Evolutionary conservation across 1,140 invertebrate species (phyloP).

Genomic region (Drosophila orena): DNA sequence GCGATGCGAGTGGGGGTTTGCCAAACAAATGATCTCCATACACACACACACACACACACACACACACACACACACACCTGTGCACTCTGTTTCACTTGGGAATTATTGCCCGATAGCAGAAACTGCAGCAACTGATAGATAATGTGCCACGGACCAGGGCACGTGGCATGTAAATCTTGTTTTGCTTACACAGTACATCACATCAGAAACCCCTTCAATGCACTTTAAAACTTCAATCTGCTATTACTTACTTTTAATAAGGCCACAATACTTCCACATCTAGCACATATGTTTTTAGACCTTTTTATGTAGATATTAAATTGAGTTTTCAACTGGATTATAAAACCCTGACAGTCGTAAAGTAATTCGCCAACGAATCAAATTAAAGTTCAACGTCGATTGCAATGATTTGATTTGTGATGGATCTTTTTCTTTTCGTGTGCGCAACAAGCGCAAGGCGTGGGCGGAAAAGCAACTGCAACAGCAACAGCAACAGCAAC

Average conservation of each 20-base stretch:
- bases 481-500: background rate
- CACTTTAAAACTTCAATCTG: background rate
- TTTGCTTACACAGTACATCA: background rate
- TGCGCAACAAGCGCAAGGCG: constrained; percentile 63
- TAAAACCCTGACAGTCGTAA: background rate
- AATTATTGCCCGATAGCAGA: constrained; percentile 33
- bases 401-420: constrained; percentile 25
- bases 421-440: constrained; percentile 37
- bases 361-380: constrained; percentile 1
- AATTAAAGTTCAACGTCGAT: constrained; percentile 26
- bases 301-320: too few species aligned
- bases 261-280: too few species aligned
- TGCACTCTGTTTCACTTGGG: background rate
- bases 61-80: constrained; percentile 1
- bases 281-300: too few species aligned
- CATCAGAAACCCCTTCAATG: too few species aligned
- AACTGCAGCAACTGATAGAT: background rate
- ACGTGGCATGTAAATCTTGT: constrained; percentile 10
- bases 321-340: too few species aligned
- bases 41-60: too few species aligned
- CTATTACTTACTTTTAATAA: too few species aligned
- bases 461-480: constrained; percentile 19
- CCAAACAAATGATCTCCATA: constrained; percentile 63
- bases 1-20: constrained; percentile 40
- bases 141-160: background rate